Conservation (phyloP, 1,140 invertebrate species). For the Spodoptera frugiperda region DNA sequence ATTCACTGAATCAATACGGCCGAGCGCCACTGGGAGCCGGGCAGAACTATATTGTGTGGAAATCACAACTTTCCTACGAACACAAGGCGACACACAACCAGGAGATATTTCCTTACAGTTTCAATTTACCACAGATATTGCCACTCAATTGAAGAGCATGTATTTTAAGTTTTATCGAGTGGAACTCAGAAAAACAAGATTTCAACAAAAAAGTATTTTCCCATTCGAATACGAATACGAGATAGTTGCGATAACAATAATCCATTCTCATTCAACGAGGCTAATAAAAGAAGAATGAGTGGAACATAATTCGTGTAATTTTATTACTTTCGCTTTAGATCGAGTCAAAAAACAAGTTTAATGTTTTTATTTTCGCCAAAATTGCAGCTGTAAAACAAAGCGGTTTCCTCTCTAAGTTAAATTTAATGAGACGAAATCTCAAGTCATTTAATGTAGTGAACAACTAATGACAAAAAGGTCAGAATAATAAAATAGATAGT, state of each 20-base stretch:
- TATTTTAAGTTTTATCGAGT: too few species aligned
- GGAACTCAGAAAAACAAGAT: too few species aligned
- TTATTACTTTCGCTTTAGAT: neutral
- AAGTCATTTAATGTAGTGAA: neutral
- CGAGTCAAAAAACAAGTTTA: too few species aligned
- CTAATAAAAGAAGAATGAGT: too few species aligned
- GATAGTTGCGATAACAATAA: too few species aligned
- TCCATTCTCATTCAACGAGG: too few species aligned
- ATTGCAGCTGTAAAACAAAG: neutral
- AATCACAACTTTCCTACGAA: constrained; percentile 20
- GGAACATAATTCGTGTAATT: neutral
- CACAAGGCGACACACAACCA: neutral
- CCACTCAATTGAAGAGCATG: too few species aligned
- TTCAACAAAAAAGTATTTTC: too few species aligned
- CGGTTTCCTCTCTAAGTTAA: constrained; percentile 7
- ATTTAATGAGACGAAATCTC: constrained; percentile 17
- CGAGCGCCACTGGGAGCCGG: neutral
- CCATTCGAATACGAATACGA: too few species aligned
- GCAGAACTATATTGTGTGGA: constrained; percentile 24
- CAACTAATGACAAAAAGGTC: constrained; percentile 1
- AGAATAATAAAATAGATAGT: constrained; percentile 4
- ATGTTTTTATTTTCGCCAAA: constrained; percentile 1
- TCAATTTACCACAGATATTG: neutral
- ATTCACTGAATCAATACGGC: constrained; percentile 40
- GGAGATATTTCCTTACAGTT: neutral